Evolutionary conservation across 2,113 vertebrate species (phyloP).

Genomic region (Spilogale gracilis): DNA sequence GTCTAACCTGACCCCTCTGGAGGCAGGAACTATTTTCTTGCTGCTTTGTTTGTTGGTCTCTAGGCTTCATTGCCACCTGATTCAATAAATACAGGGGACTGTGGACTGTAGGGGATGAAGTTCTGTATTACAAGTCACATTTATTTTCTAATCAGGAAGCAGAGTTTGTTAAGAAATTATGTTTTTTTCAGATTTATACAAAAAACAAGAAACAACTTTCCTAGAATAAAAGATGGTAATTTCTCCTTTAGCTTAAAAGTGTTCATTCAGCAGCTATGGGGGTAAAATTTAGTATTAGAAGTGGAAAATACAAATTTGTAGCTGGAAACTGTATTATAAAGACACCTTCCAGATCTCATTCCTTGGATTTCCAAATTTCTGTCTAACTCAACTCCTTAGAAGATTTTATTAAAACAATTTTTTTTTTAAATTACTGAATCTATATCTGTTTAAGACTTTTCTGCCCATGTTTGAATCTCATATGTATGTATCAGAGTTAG

Average conservation of each 20-base stretch:
- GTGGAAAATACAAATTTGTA: not conserved
- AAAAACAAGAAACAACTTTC: not conserved
- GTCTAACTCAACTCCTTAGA: not conserved
- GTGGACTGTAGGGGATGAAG: not conserved
- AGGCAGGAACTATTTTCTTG: not conserved
- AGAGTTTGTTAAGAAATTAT: not conserved
- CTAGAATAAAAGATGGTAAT: not conserved
- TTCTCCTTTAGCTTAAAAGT: not conserved
- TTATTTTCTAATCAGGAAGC: not conserved
- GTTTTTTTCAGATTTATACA: not conserved
- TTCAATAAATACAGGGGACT: not conserved
- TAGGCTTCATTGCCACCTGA: not conserved
- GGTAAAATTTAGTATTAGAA: slow-evolving; percentile 3
- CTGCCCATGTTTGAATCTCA: not conserved
- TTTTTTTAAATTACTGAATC: not conserved
- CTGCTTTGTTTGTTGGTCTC: not conserved
- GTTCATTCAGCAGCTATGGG: not conserved
- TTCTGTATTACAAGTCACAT: not conserved
- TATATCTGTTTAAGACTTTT: not conserved
- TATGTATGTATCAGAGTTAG: not conserved
- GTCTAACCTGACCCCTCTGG: not conserved
- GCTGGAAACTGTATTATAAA: not conserved
- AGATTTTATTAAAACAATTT: not conserved
- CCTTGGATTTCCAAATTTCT: not conserved
- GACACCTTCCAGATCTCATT: not conserved